Evolutionary conservation across 2,113 vertebrate genomes (phyloP).

Genomic region (Turnix velox): DNA sequence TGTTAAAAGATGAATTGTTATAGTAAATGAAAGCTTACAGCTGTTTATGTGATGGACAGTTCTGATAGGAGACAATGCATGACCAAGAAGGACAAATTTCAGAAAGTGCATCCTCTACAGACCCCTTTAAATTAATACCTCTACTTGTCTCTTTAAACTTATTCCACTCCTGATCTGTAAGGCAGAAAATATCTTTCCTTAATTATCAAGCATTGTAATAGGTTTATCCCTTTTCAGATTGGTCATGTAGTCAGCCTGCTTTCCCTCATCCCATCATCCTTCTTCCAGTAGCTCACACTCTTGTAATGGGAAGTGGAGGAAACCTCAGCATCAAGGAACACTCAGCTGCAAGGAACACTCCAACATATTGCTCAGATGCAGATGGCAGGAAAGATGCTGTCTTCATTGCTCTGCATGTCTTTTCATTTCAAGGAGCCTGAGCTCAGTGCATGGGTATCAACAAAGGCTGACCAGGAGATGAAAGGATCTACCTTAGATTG

Average conservation of each 20-base stretch:
- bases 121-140: not conserved
- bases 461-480: not conserved
- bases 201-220: not conserved
- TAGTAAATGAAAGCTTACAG: not conserved
- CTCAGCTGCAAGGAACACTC: not conserved
- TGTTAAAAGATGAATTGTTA: not conserved
- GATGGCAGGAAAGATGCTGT: not conserved
- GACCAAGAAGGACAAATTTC: not conserved
- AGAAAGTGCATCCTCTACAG: not conserved
- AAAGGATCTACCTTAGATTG: not conserved
- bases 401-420: not conserved
- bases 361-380: not conserved
- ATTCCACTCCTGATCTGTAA: not conserved
- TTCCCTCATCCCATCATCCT: not conserved
- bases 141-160: not conserved
- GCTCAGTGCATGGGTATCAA: not conserved
- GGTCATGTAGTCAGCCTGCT: not conserved
- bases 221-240: not conserved
- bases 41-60: not conserved
- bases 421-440: not conserved
- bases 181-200: not conserved
- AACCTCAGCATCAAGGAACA: not conserved
- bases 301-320: not conserved
- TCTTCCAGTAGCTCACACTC: not conserved
- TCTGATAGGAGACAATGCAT: not conserved